These are phyloP conservation scores for Lamprologus ornatipinnis DNA, from an alignment of 2,113 vertebrate genomes.

Conservation along the genomic window DNA sequence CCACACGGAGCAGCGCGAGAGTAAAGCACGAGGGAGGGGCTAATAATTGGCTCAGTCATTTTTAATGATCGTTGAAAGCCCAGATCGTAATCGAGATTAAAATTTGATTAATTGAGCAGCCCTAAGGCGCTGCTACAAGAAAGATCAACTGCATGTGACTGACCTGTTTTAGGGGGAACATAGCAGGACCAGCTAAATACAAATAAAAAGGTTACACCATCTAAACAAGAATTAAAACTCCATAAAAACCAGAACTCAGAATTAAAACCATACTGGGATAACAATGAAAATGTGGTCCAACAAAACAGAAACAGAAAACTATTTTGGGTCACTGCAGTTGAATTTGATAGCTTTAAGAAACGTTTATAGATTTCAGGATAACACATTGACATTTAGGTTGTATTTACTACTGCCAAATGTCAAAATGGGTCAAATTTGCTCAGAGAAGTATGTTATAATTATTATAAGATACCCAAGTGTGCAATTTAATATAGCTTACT, in stretches of 20 bases:
- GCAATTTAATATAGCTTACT: not conserved
- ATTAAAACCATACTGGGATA: not conserved
- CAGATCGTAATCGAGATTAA: too few relatives aligned
- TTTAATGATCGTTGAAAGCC: too few relatives aligned
- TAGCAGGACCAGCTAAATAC: not conserved
- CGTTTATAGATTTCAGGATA: not conserved
- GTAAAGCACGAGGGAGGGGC: too few relatives aligned
- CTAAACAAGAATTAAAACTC: not conserved
- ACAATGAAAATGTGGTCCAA: not conserved
- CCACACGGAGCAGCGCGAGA: too few relatives aligned
- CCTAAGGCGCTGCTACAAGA: not conserved
- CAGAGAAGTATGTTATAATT: not conserved
- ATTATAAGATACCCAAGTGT: not conserved
- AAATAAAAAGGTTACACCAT: not conserved
- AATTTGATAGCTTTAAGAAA: not conserved
- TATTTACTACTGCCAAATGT: not conserved
- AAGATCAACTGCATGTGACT: not conserved
- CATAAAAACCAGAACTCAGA: not conserved
- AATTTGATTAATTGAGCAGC: too few relatives aligned
- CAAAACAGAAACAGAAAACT: not conserved
- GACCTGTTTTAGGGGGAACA: not conserved
- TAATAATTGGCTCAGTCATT: too few relatives aligned
- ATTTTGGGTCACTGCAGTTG: not conserved
- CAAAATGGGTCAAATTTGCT: not conserved
- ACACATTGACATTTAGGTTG: not conserved